A percentile compares a stretch with the other conserved stretches of the same genome.
These are phyloP conservation scores for Rhagonycha fulva DNA, from an alignment of 2,888 invertebrate species.

Conservation along the genomic window DNA sequence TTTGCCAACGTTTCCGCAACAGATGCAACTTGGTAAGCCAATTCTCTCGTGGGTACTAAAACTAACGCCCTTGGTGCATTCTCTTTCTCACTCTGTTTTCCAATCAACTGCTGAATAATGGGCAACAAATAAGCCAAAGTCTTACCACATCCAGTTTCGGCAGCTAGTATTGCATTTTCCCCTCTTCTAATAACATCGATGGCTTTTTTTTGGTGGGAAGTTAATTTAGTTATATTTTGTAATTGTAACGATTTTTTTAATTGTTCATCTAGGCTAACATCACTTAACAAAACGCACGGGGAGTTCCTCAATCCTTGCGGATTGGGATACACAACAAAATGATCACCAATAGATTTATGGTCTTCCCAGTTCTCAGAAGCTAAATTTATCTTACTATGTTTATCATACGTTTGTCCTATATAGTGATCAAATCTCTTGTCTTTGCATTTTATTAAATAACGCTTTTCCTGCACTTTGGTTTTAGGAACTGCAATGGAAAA, in stretches of 20 bases:
- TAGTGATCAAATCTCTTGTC: slow-evolving; percentile 73
- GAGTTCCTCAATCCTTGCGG: slow-evolving; percentile 47
- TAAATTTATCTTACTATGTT: slow-evolving; percentile 71
- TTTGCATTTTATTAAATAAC: slow-evolving; percentile 67
- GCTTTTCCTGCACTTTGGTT: background rate
- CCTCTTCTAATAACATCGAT: slow-evolving; percentile 71
- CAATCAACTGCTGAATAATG: slow-evolving; percentile 71
- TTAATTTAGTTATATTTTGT: slow-evolving; percentile 62
- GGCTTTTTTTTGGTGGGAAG: slow-evolving; percentile 69
- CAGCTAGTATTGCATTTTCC: slow-evolving; percentile 76
- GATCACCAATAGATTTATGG: slow-evolving; percentile 76
- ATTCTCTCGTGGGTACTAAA: slow-evolving; percentile 82
- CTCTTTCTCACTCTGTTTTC: slow-evolving; percentile 57
- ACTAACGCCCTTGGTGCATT: slow-evolving; percentile 81
- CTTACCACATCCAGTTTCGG: slow-evolving; percentile 96
- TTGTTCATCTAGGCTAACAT: slow-evolving; percentile 53
- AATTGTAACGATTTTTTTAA: slow-evolving; percentile 63
- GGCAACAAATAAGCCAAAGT: slow-evolving; percentile 88
- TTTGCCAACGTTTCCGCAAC: slow-evolving; percentile 64
- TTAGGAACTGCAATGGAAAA: background rate
- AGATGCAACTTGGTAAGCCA: slow-evolving; percentile 71
- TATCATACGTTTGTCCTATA: slow-evolving; percentile 63
- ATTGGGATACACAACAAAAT: slow-evolving; percentile 74
- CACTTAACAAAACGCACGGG: slow-evolving; percentile 49
- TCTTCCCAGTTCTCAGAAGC: slow-evolving; percentile 81